Conservation (phyloP, 92 coral and sea anemone species). For the Porites cylindrica region DNA sequence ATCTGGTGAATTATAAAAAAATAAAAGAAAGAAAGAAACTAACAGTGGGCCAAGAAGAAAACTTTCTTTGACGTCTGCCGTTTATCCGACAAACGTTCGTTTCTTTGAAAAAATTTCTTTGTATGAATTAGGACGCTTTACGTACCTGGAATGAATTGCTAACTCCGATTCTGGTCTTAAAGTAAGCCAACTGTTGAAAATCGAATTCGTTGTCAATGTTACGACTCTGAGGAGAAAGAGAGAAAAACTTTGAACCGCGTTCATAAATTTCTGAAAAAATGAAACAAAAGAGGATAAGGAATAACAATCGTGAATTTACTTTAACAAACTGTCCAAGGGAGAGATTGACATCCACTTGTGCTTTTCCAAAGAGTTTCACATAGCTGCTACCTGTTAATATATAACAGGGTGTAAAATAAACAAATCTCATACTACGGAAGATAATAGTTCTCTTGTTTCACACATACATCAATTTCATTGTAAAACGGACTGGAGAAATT, state of each 20-base stretch:
- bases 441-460: no score
- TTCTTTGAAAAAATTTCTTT: neutral
- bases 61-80: no score
- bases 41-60: no score
- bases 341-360: constrained; percentile 94
- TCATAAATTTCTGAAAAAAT: neutral
- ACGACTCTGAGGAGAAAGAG: constrained; percentile 74
- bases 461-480: no score
- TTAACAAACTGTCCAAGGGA: constrained; percentile 93
- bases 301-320: constrained; percentile 52
- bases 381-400: constrained; percentile 74
- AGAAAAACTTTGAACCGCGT: neutral
- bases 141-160: constrained; percentile 91
- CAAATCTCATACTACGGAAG: neutral
- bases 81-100: no score
- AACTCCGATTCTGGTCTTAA: constrained; percentile 93
- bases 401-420: neutral
- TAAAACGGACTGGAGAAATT: no score
- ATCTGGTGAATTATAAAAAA: no score
- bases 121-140: neutral
- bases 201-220: constrained; percentile 90
- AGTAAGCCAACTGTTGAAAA: constrained; percentile 95
- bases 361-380: constrained; percentile 92
- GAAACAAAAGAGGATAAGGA: neutral
- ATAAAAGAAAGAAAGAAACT: no score